These are phyloP conservation scores for Neotoma lepida DNA, from an alignment of 2,113 vertebrate genomes.

Conservation along the genomic window DNA sequence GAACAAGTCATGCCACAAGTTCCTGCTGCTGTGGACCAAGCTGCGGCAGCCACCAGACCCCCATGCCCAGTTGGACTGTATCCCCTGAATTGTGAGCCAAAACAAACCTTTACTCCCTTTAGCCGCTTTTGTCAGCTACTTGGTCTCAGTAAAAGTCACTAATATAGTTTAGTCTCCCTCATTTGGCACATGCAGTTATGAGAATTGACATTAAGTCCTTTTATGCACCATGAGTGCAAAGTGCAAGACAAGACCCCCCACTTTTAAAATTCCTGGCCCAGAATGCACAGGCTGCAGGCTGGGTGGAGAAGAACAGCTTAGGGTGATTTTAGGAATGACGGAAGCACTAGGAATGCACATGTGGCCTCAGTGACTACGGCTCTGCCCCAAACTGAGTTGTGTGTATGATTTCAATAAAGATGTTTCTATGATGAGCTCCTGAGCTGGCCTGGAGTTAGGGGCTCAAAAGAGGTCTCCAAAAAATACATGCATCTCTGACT, in stretches of 20 bases:
- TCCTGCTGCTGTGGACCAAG: neutral
- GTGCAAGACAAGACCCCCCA: too few relatives aligned
- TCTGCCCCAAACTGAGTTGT: neutral
- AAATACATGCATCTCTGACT: neutral
- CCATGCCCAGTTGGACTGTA: too few relatives aligned
- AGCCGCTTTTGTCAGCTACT: neutral
- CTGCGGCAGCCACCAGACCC: neutral
- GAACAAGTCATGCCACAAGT: neutral
- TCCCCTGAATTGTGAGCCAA: neutral
- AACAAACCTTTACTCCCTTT: neutral
- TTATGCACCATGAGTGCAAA: fast-evolving
- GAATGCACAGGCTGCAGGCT: neutral
- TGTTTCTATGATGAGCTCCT: neutral
- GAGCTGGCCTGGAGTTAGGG: fast-evolving
- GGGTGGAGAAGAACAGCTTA: neutral
- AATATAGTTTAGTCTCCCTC: neutral
- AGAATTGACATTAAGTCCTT: neutral
- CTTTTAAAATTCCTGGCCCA: neutral
- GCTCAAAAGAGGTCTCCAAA: neutral
- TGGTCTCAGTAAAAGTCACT: neutral
- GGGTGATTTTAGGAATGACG: neutral
- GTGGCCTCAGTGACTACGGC: fast-evolving
- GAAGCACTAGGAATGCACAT: neutral
- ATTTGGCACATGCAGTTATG: too few relatives aligned
- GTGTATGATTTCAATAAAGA: neutral